phyloP scores from a whole-genome alignment of 2,797 vertebrate genomes.

The Discoglossus pictus region DNA sequence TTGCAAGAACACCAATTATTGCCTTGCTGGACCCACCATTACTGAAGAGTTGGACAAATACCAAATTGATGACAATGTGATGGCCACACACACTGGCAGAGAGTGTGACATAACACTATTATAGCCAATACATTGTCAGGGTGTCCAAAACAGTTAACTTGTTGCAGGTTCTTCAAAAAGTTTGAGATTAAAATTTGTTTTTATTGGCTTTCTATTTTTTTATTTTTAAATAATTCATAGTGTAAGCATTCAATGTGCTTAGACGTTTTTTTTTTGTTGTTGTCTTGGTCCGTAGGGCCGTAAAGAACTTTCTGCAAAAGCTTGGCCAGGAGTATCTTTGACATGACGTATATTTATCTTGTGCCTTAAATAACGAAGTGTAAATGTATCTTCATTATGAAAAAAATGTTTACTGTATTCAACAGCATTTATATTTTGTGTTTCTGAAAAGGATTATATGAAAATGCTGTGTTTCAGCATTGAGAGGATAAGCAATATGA shows the following conservation, averaged over 20 bases:
- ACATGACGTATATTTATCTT: slow-evolving; percentile 60
- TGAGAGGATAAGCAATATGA: slow-evolving; percentile 9
- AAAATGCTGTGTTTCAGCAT: slow-evolving; percentile 36
- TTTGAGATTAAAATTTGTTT: slow-evolving; percentile 5
- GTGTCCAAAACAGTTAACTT: neutral
- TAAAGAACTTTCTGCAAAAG: slow-evolving; percentile 14
- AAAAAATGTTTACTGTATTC: slow-evolving; percentile 57
- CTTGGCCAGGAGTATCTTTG: slow-evolving; percentile 46
- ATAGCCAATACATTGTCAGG: too few relatives aligned
- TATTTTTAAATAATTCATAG: slow-evolving; percentile 31
- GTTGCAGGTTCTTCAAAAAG: neutral
- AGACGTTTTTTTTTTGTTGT: slow-evolving; percentile 22
- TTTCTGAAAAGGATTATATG: slow-evolving; percentile 53
- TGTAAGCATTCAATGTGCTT: slow-evolving; percentile 26
- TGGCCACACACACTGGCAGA: neutral
- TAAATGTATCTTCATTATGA: slow-evolving; percentile 53
- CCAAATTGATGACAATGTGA: too few relatives aligned
- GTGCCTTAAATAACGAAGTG: slow-evolving; percentile 71
- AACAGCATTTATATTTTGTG: slow-evolving; percentile 50
- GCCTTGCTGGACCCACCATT: too few relatives aligned
- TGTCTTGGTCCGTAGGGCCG: slow-evolving; percentile 24
- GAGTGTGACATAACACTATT: neutral
- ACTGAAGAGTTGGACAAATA: too few relatives aligned
- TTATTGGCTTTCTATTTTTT: slow-evolving; percentile 20
- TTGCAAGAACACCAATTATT: too few relatives aligned